Conservation (phyloP, 92 coral and sea anemone genomes). For the Zoanthus solanderi region DNA sequence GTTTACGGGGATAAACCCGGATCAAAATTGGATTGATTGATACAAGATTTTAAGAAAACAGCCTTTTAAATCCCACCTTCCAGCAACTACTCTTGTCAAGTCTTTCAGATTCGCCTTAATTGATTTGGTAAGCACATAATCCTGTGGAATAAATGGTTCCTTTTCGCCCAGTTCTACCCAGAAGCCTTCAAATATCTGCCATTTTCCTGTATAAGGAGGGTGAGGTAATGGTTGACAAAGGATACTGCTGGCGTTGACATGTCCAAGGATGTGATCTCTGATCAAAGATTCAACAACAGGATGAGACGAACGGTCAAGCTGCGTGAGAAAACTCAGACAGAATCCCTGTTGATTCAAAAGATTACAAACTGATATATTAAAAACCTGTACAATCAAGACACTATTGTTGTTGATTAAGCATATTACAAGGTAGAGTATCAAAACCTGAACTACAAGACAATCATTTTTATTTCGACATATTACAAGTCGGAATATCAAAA, state of each 20-base stretch:
- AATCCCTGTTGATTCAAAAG: conserved; percentile 76
- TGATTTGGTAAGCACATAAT: conserved; percentile 88
- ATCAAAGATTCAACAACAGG: conserved; percentile 82
- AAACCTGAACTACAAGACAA: too few relatives aligned
- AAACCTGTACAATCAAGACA: neutral
- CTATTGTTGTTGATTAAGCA: too few relatives aligned
- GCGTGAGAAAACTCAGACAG: conserved; percentile 95
- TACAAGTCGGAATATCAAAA: too few relatives aligned
- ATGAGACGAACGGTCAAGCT: conserved; percentile 92
- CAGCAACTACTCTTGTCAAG: conserved; percentile 94
- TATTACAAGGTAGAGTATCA: too few relatives aligned
- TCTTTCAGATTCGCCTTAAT: conserved; percentile 91
- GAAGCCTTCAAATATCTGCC: conserved; percentile 89
- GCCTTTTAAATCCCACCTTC: conserved; percentile 66
- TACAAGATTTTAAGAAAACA: neutral
- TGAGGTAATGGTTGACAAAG: conserved; percentile 85
- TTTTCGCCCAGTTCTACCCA: conserved; percentile 88
- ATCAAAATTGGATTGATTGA: too few relatives aligned
- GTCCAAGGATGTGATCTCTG: conserved; percentile 80
- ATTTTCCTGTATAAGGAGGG: conserved; percentile 69
- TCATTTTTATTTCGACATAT: too few relatives aligned
- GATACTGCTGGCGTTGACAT: conserved; percentile 86
- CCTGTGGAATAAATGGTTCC: conserved; percentile 72
- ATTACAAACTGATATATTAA: neutral
- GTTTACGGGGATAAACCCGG: too few relatives aligned